phyloP scores from a whole-genome alignment of 2,113 vertebrate species.

The Amphilophus citrinellus region DNA sequence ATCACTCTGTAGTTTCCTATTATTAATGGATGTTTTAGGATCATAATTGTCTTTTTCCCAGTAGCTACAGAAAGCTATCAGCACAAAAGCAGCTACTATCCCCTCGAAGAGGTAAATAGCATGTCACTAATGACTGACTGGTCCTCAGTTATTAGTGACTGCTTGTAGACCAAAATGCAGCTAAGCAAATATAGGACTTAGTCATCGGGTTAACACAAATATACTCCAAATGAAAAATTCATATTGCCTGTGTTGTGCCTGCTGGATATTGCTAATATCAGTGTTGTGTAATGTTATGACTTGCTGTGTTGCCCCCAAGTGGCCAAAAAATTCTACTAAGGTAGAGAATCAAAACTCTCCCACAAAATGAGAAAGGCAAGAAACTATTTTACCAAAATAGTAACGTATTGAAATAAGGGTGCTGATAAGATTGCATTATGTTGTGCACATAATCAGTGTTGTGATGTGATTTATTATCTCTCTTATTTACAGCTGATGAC shows the following conservation, averaged over 20 bases:
- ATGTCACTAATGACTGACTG: neutral
- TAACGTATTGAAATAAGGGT: neutral
- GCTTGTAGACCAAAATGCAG: neutral
- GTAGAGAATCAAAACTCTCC: neutral
- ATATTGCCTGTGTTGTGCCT: neutral
- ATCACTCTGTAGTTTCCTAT: neutral
- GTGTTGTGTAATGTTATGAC: neutral
- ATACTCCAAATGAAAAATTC: neutral
- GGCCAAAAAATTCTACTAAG: neutral
- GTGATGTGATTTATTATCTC: neutral
- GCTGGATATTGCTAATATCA: neutral
- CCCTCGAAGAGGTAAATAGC: neutral
- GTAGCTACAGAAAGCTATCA: neutral
- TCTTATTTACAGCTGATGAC: neutral
- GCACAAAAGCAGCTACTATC: neutral
- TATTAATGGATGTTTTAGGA: neutral
- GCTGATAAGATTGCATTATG: neutral
- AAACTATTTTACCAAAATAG: neutral
- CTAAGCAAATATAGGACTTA: neutral
- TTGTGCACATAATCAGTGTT: neutral
- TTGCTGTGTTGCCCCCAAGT: neutral
- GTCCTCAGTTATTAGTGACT: neutral
- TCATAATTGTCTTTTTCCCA: neutral
- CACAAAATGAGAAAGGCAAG: neutral
- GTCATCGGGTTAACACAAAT: slow-evolving; percentile 2